These are phyloP conservation scores for Motacilla tschutschensis DNA, from an alignment of 2,113 vertebrate species.

Conservation along the genomic window DNA sequence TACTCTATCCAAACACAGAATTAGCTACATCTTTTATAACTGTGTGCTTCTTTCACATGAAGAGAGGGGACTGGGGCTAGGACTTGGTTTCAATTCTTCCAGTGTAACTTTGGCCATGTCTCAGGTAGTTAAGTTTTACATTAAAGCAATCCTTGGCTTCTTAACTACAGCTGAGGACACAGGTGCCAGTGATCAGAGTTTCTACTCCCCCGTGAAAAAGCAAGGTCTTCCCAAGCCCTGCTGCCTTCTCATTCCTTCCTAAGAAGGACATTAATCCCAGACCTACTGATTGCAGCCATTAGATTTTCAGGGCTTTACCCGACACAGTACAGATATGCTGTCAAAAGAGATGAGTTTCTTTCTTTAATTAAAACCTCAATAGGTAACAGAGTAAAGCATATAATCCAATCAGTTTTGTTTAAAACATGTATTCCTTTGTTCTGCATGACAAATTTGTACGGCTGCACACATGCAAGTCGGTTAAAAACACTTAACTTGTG, in stretches of 20 bases:
- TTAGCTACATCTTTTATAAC: neutral
- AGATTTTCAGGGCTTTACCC: neutral
- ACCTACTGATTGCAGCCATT: neutral
- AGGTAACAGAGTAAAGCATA: constrained; percentile 11
- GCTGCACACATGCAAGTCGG: constrained; percentile 23
- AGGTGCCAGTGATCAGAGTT: neutral
- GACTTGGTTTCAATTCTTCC: neutral
- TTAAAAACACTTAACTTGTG: constrained; percentile 56
- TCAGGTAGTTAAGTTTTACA: neutral
- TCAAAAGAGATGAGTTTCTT: neutral
- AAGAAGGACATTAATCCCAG: neutral
- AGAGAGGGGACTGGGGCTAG: neutral
- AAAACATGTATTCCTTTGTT: constrained; percentile 48
- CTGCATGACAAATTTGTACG: constrained; percentile 15
- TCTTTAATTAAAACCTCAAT: constrained; percentile 12
- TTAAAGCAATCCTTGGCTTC: neutral
- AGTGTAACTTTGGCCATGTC: neutral
- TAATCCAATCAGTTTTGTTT: constrained; percentile 44
- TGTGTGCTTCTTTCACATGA: neutral
- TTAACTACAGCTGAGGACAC: neutral
- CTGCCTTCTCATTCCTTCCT: neutral
- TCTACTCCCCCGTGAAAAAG: neutral
- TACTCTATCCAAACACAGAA: constrained; percentile 15
- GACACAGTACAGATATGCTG: neutral
- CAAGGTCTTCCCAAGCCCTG: neutral